Evolutionary conservation across 2,888 invertebrate species (phyloP).

Genomic region (Vesta saturnalis): DNA sequence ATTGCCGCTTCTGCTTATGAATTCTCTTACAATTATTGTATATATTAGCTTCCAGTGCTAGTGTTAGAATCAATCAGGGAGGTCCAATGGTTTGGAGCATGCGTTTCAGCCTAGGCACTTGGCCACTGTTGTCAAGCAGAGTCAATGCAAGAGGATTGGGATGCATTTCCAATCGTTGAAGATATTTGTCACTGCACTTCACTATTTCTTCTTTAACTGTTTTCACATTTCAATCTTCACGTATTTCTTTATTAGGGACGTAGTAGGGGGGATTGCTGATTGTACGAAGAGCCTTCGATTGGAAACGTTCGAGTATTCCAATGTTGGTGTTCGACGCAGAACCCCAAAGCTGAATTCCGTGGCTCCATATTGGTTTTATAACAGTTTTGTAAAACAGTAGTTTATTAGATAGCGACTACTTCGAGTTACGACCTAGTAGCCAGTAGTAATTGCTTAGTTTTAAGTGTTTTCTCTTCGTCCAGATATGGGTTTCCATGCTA

Average conservation of each 20-base stretch:
- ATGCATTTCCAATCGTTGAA: slow-evolving; percentile 6
- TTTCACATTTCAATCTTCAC: background rate
- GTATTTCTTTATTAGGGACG: slow-evolving; percentile 24
- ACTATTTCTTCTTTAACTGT: slow-evolving; percentile 13
- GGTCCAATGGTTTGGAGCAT: background rate
- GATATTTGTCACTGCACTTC: slow-evolving; percentile 12
- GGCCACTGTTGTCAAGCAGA: background rate
- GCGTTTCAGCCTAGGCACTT: background rate
- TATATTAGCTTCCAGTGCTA: no score
- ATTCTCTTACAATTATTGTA: no score
- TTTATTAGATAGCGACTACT: slow-evolving; percentile 24
- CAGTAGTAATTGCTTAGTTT: slow-evolving; percentile 31
- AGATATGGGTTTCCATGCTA: slow-evolving; percentile 2
- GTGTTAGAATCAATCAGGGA: background rate
- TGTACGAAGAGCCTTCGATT: slow-evolving; percentile 13
- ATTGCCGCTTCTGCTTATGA: no score
- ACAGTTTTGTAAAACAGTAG: slow-evolving; percentile 30
- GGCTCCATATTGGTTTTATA: slow-evolving; percentile 14
- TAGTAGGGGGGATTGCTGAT: slow-evolving; percentile 14
- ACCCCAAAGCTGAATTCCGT: slow-evolving; percentile 17
- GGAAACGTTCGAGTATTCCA: slow-evolving; percentile 27
- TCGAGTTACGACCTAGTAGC: slow-evolving; percentile 30
- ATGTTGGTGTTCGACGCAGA: slow-evolving; percentile 25
- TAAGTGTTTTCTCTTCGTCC: slow-evolving; percentile 25
- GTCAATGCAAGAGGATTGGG: background rate